Percentiles rank a stretch among this genome's conserved stretches.
phyloP scores from a whole-genome alignment of 2,797 vertebrate species.

The Urophycis tenuis region DNA sequence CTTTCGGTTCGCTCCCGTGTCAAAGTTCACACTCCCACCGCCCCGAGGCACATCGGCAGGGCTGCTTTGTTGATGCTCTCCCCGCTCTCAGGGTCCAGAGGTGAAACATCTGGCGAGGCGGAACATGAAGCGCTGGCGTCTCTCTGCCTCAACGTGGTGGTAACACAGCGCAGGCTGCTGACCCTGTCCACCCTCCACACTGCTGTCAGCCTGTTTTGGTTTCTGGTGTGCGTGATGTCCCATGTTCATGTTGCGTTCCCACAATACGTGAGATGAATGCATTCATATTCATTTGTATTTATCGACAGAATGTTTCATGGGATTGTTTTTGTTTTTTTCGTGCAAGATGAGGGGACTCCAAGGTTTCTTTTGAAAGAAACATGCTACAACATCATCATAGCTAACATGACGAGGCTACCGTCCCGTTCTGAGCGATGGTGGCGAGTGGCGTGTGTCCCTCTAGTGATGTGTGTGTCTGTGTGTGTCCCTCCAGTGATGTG shows the following conservation, averaged over 20 bases:
- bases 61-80: constrained; percentile 28
- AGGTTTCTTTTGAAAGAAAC: too few species aligned
- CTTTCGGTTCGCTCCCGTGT: constrained; percentile 32
- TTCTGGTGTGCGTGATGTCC: neutral
- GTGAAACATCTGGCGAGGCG: constrained; percentile 9
- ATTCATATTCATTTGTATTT: neutral
- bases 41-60: constrained; percentile 30
- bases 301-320: too few species aligned
- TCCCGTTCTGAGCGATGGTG: too few species aligned
- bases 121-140: neutral
- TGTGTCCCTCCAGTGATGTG: too few species aligned
- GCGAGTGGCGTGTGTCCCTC: too few species aligned
- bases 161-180: neutral
- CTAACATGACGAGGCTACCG: too few species aligned
- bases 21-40: constrained; percentile 39
- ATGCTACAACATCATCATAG: too few species aligned
- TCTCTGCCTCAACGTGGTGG: neutral
- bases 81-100: constrained; percentile 20
- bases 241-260: neutral
- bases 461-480: too few species aligned
- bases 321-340: too few species aligned
- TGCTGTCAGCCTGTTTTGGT: too few species aligned
- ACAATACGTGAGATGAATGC: neutral
- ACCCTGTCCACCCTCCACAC: neutral
- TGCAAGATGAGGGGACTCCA: too few species aligned